Evolutionary conservation across 2,113 vertebrate species (phyloP).

Genomic region (Grantiella picta): DNA sequence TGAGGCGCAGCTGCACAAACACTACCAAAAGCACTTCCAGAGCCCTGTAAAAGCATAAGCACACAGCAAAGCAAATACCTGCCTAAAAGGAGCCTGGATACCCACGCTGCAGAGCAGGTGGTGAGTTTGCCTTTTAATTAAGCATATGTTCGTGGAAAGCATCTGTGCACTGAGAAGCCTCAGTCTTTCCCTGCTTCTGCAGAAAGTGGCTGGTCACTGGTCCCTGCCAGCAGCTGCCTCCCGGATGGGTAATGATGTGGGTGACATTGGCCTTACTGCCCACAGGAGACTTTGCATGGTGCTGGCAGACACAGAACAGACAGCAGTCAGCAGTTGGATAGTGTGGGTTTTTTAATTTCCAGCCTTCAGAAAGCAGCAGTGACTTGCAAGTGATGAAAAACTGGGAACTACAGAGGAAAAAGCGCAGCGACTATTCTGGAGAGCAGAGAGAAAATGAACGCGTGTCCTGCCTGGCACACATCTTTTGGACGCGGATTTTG

Average conservation of each 20-base stretch:
- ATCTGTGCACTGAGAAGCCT: neutral
- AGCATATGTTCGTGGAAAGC: neutral
- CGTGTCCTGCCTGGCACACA: fast-evolving
- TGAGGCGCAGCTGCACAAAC: neutral
- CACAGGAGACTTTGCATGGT: fast-evolving
- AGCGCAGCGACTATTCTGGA: fast-evolving
- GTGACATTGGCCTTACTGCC: neutral
- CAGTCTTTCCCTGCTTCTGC: neutral
- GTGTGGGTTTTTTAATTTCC: neutral
- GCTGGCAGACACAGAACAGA: neutral
- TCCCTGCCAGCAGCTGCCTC: neutral
- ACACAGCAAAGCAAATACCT: neutral
- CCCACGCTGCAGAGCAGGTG: neutral
- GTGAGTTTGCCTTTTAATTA: neutral
- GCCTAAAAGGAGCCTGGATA: neutral
- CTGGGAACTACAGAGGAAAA: neutral
- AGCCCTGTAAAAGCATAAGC: neutral
- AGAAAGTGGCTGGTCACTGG: neutral
- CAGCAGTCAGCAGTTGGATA: neutral
- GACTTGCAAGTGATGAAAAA: neutral
- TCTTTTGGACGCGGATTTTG: neutral
- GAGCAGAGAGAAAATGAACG: neutral
- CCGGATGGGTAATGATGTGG: neutral
- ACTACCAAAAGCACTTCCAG: neutral
- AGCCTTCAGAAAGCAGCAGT: neutral